These are phyloP conservation scores for Emydoidea blandingii DNA, from an alignment of 2,797 vertebrate genomes.

Conservation along the genomic window DNA sequence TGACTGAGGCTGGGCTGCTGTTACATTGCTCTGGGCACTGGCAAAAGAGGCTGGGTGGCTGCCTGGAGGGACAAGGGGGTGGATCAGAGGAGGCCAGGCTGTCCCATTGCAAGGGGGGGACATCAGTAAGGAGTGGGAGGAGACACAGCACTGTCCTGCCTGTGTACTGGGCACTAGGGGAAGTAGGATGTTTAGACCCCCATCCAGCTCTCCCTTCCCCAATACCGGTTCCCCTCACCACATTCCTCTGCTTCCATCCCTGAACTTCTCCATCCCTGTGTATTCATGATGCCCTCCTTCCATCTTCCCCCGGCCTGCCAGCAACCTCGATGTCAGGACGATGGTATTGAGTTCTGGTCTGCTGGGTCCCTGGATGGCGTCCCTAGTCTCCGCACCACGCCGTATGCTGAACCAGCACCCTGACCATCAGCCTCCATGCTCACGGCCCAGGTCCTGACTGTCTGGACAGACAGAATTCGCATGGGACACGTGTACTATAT, in stretches of 20 bases:
- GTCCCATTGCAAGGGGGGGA: not conserved
- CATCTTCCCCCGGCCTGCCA: not conserved
- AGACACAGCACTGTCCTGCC: not conserved
- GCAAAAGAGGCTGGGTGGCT: not conserved
- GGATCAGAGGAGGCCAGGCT: not conserved
- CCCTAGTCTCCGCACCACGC: too few relatives aligned
- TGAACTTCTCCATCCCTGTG: not conserved
- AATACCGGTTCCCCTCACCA: not conserved
- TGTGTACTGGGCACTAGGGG: not conserved
- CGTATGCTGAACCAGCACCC: not conserved
- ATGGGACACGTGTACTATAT: too few relatives aligned
- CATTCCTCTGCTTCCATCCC: not conserved
- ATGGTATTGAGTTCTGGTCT: not conserved
- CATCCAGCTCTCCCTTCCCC: not conserved
- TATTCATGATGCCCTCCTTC: not conserved
- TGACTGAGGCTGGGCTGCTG: accelerated
- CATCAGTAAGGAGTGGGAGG: not conserved
- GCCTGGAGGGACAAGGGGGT: not conserved
- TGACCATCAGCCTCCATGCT: too few relatives aligned
- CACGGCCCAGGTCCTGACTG: too few relatives aligned
- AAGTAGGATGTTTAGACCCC: not conserved
- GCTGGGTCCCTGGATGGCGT: not conserved
- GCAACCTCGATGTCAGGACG: too few relatives aligned
- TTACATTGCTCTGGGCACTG: accelerated
- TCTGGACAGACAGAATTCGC: too few relatives aligned